phyloP scores from a whole-genome alignment of 2,797 vertebrate species.

The Spheniscus humboldti region DNA sequence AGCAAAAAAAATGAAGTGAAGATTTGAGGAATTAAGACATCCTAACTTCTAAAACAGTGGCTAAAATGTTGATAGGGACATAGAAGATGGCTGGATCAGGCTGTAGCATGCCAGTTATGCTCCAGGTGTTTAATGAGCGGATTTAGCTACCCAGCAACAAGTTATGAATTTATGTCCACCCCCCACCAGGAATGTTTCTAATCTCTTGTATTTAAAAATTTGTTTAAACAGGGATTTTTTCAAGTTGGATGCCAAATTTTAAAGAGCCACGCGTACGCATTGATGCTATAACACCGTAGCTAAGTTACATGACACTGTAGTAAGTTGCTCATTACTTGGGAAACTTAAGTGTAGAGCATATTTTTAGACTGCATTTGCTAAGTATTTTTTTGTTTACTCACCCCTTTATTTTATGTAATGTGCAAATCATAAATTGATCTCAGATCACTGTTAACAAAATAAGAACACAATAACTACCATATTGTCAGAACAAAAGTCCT shows the following conservation, averaged over 20 bases:
- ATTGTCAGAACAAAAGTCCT: neutral
- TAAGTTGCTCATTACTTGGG: neutral
- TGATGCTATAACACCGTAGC: neutral
- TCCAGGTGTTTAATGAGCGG: neutral
- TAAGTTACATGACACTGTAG: neutral
- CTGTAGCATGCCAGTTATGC: neutral
- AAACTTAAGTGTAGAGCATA: neutral
- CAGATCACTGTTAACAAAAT: neutral
- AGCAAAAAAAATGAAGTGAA: rapidly evolving
- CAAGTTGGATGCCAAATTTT: neutral
- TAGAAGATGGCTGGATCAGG: neutral
- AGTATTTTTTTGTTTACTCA: neutral
- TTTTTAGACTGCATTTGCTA: neutral
- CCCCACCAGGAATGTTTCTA: neutral
- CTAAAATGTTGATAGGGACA: neutral
- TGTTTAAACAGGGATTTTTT: neutral
- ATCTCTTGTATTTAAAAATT: neutral
- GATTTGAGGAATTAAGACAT: neutral
- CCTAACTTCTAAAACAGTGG: neutral
- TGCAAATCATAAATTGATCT: neutral
- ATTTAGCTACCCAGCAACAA: neutral
- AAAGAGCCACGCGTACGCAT: neutral
- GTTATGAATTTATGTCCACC: neutral
- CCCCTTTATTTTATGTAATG: neutral
- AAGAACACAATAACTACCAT: neutral